These are phyloP conservation scores for Sebastes reedi DNA, from an alignment of 2,797 vertebrate species.

Conservation along the genomic window DNA sequence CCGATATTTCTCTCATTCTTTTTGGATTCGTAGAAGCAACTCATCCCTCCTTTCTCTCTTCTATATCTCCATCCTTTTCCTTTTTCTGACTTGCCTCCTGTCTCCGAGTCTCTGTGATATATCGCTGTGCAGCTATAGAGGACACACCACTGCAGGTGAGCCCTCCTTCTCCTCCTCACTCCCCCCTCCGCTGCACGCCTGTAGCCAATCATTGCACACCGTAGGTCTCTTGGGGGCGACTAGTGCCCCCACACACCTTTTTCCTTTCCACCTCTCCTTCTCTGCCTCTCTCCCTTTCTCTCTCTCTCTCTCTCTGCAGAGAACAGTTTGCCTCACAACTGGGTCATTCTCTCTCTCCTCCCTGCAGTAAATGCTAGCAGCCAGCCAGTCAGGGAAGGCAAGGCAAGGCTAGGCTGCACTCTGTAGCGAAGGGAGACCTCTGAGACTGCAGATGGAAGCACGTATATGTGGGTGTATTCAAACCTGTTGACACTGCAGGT, in stretches of 20 bases:
- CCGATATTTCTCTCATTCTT: neutral
- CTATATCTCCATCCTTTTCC: conserved; percentile 9
- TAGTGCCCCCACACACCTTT: conserved; percentile 53
- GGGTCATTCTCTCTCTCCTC: conserved; percentile 77
- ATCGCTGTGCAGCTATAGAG: conserved; percentile 60
- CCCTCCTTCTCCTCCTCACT: conserved; percentile 31
- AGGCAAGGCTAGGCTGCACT: conserved; percentile 31
- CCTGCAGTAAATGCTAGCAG: conserved; percentile 70
- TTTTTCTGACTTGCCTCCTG: conserved; percentile 25
- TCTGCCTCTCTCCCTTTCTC: neutral
- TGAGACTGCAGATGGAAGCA: conserved; percentile 31
- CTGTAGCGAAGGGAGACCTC: conserved; percentile 25
- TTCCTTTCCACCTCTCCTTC: conserved; percentile 37
- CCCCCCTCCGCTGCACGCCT: conserved; percentile 25
- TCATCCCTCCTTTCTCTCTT: neutral
- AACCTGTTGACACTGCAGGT: conserved; percentile 20
- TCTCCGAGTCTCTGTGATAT: conserved; percentile 52
- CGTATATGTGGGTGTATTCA: neutral
- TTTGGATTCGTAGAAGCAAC: conserved; percentile 11
- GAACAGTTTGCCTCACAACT: conserved; percentile 79
- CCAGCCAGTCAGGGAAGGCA: conserved; percentile 51
- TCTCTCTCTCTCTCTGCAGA: conserved; percentile 51
- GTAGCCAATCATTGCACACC: conserved; percentile 66
- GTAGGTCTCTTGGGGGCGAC: conserved; percentile 54
- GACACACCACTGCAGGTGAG: conserved; percentile 71